A percentile compares a stretch with the other conserved stretches of the same genome.
These are phyloP conservation scores for Portevinia maculata DNA, from an alignment of 2,888 invertebrate genomes.

Conservation along the genomic window DNA sequence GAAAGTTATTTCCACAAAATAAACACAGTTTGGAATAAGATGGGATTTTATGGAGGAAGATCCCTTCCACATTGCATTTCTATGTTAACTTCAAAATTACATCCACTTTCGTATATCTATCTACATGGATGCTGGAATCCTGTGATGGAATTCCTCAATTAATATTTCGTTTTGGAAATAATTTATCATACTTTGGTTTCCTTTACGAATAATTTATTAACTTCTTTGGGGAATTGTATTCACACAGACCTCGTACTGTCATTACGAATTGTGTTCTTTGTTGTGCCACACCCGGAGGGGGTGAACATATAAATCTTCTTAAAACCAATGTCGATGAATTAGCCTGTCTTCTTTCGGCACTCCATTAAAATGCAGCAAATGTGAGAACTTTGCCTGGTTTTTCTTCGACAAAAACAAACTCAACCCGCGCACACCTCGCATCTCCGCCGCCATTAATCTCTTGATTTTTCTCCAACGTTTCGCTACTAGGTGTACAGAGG, in stretches of 20 bases:
- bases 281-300: conserved; percentile 19
- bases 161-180: conserved; percentile 64
- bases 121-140: not conserved
- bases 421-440: conserved; percentile 36
- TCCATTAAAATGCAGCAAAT: conserved; percentile 50
- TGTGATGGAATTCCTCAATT: conserved; percentile 38
- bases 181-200: conserved; percentile 69
- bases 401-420: conserved; percentile 6
- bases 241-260: conserved; percentile 34
- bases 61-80: conserved; percentile 48
- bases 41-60: not conserved
- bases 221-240: conserved; percentile 53
- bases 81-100: conserved; percentile 31
- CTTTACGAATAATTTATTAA: conserved; percentile 58
- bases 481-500: conserved; percentile 16
- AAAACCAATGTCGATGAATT: conserved; percentile 65
- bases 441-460: conserved; percentile 62
- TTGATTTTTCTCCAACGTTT: conserved; percentile 50
- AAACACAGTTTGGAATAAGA: not conserved
- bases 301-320: conserved; percentile 53
- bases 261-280: conserved; percentile 55
- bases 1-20: conserved; percentile 53
- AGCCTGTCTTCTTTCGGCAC: conserved; percentile 56
- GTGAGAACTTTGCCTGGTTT: conserved; percentile 11
- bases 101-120: conserved; percentile 13